These are phyloP conservation scores for Caradrina kadenii DNA, from an alignment of 2,888 invertebrate species.

Conservation along the genomic window DNA sequence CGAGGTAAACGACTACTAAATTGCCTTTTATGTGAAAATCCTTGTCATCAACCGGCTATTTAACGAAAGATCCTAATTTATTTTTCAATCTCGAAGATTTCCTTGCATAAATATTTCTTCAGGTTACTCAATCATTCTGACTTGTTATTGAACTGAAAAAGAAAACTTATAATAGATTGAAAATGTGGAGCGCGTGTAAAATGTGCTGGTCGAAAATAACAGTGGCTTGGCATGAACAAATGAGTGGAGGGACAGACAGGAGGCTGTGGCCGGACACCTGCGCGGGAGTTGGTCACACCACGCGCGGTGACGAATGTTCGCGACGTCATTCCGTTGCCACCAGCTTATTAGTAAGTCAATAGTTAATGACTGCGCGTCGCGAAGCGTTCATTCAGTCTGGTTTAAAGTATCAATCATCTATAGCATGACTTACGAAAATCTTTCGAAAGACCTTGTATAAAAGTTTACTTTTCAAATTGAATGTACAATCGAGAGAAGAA, in stretches of 20 bases:
- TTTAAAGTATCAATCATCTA: conserved; percentile 51
- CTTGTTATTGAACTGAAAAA: conserved; percentile 49
- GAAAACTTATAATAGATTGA: conserved; percentile 49
- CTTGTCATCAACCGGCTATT: conserved; percentile 35
- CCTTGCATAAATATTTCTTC: conserved; percentile 24
- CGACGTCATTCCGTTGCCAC: conserved; percentile 57
- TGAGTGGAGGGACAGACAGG: conserved; percentile 68
- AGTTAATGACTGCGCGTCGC: conserved; percentile 56
- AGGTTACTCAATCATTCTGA: conserved; percentile 37
- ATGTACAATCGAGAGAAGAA: background rate
- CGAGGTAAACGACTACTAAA: conserved; percentile 1
- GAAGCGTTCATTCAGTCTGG: conserved; percentile 60
- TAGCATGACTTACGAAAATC: conserved; percentile 16
- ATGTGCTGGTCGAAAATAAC: conserved; percentile 72
- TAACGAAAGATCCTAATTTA: conserved; percentile 29
- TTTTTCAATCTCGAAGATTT: conserved; percentile 20
- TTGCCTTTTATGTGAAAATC: conserved; percentile 21
- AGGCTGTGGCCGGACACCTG: conserved; percentile 72
- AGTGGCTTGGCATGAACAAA: conserved; percentile 72
- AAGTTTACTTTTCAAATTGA: conserved; percentile 15
- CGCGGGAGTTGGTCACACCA: conserved; percentile 63
- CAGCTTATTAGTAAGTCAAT: conserved; percentile 59
- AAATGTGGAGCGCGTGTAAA: conserved; percentile 63
- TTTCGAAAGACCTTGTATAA: conserved; percentile 16
- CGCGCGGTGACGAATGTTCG: conserved; percentile 57